Base-by-base conservation (phyloP, 2,797 vertebrate species). In the Leuciscus waleckii region DNA sequence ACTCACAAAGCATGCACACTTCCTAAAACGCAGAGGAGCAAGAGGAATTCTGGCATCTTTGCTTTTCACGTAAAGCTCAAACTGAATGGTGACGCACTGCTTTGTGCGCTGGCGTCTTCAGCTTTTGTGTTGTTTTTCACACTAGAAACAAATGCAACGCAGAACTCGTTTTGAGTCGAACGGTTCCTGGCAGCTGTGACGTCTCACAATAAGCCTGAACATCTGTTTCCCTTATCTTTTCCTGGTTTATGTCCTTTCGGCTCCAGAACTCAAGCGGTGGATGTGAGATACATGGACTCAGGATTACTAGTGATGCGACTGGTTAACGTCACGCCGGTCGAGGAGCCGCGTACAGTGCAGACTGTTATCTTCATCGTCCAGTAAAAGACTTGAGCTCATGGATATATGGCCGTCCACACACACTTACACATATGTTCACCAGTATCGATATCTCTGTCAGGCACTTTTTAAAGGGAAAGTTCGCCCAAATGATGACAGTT, bases 181-280 rank as follows among this genome's bases (percentile, higher is more conserved):
- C 19, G n/a, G 16, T 58, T 56, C 37, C 37, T 13, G 61, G 32
- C 37, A 41, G 16, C 63, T 77, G 61, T 78, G 73, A 82, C 14
- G 17, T 73, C 54, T 26, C 76, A 29, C 77, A 11, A 5, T 83
- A 32, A 61, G 41, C n/a, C 56, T 54, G 54, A 73, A 23, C 69
- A 79, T 71, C 83, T 80, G n/a, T 74, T 78, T 81, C 41, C 51
- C 6, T 41, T 19, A 11, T 51, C 76, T 75, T 26, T n/a, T 23
- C 61, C 80, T 68, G 43, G 70, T 82, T 82, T 82, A 46, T 74
- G 23, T 70, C 23, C 16, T 82, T 73, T 67, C 11, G 35, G 51
- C 81, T 46, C 11, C 26, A 74, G 54, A 61, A 74, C 39, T 61
- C 11, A 80, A 54, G 65, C 29, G 11, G 35, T 35, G 39, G 41